These are phyloP conservation scores for Saimiri boliviensis DNA, from an alignment of 2,113 vertebrate genomes.

Conservation along the genomic window DNA sequence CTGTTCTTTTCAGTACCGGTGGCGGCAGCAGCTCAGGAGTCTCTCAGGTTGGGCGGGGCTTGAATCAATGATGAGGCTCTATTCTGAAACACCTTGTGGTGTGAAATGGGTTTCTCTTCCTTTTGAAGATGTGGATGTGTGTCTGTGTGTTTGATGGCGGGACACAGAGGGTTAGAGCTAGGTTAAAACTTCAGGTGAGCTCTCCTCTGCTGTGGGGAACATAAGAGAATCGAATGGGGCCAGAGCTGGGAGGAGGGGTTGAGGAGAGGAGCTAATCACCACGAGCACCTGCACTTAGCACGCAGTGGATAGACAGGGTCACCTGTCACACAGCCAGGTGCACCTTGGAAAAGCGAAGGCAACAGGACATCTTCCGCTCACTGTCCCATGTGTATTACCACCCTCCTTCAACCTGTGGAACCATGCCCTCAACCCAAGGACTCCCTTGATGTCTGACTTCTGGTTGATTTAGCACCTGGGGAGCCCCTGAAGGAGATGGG, in stretches of 20 bases:
- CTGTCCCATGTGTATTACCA: accelerated
- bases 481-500: neutral
- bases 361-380: accelerated
- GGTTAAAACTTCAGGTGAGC: neutral
- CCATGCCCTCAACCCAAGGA: neutral
- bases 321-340: no score
- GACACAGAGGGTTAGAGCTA: neutral
- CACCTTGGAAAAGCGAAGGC: neutral
- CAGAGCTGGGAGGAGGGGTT: neutral
- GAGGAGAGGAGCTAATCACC: neutral
- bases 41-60: slow-evolving; percentile 35
- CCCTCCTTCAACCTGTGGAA: neutral
- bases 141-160: neutral
- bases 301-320: neutral
- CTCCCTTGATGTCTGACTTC: neutral
- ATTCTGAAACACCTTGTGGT: neutral
- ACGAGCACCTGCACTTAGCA: neutral
- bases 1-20: slow-evolving; percentile 52
- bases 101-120: neutral
- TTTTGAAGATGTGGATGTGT: neutral
- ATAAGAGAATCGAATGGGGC: neutral
- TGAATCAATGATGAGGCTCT: neutral
- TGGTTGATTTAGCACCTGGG: neutral
- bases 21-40: neutral
- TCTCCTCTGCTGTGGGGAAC: neutral